phyloP scores from a whole-genome alignment of 2,888 invertebrate genomes.

The Atrina japonica region DNA sequence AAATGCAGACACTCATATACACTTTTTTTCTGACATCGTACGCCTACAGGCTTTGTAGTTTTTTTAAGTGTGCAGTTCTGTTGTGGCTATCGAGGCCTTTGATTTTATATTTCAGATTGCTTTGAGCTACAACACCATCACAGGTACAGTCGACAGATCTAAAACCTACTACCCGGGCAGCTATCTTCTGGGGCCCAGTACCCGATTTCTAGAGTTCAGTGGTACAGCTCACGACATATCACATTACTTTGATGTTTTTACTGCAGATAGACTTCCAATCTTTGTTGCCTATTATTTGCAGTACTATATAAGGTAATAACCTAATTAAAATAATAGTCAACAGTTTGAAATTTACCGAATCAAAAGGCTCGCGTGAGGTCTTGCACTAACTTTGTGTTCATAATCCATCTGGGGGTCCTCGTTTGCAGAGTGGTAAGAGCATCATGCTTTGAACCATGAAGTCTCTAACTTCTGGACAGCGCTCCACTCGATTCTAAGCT shows the following conservation, averaged over 20 bases:
- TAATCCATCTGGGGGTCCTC: no score
- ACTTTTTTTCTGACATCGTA: no score
- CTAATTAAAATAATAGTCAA: not conserved
- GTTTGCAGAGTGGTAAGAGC: no score
- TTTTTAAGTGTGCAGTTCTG: no score
- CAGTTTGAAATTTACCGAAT: slow-evolving; percentile 1
- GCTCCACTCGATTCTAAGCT: no score
- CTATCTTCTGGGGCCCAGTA: slow-evolving; percentile 66
- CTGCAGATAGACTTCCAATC: slow-evolving; percentile 56
- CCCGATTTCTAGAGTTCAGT: slow-evolving; percentile 54
- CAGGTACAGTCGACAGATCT: slow-evolving; percentile 55
- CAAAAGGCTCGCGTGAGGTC: no score
- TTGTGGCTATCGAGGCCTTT: no score
- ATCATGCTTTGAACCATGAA: no score
- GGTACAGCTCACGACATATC: slow-evolving; percentile 56
- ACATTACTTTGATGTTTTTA: slow-evolving; percentile 52
- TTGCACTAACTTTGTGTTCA: no score
- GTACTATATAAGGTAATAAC: slow-evolving; percentile 63
- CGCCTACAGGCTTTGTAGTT: no score
- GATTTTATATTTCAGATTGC: slow-evolving; percentile 62
- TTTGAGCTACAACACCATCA: slow-evolving; percentile 56
- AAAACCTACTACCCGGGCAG: slow-evolving; percentile 62
- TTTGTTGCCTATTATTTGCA: slow-evolving; percentile 52
- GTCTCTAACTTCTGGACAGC: no score
- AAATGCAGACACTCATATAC: no score